Evolutionary conservation across 2,797 vertebrate species (phyloP).

Genomic region (Ispidina picta): DNA sequence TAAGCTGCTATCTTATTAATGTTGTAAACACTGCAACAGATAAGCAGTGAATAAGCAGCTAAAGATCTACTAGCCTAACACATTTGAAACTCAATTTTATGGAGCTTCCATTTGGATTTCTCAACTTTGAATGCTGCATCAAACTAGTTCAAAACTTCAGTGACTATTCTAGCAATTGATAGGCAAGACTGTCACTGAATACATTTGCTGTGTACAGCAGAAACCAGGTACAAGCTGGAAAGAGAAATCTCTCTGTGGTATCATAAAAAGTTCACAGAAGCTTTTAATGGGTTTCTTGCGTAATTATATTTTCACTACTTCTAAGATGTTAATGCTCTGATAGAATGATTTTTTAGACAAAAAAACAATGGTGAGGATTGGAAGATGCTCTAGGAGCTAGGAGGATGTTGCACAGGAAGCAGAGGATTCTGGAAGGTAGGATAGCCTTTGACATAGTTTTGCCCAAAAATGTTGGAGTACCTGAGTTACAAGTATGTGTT

Average conservation of each 20-base stretch:
- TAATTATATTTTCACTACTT: neutral
- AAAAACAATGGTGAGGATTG: neutral
- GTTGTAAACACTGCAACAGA: neutral
- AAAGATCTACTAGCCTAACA: neutral
- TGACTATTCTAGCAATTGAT: neutral
- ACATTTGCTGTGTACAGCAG: neutral
- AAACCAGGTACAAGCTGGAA: neutral
- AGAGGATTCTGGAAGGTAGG: neutral
- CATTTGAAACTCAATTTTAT: neutral
- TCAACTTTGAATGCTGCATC: neutral
- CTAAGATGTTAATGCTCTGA: neutral
- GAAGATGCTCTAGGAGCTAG: neutral
- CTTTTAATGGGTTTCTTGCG: neutral
- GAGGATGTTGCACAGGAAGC: neutral
- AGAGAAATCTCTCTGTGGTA: neutral
- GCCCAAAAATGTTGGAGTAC: neutral
- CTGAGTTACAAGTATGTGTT: neutral
- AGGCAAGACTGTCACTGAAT: neutral
- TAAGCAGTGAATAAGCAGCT: neutral
- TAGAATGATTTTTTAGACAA: neutral
- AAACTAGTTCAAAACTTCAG: neutral
- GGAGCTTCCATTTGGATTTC: neutral
- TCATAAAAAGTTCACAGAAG: neutral
- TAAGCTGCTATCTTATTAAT: neutral
- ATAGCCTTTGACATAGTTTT: neutral